Evolutionary conservation across 2,797 vertebrate species (phyloP), one percentile per base, ranked within the genome.

Genomic region (Channa striata): DNA sequence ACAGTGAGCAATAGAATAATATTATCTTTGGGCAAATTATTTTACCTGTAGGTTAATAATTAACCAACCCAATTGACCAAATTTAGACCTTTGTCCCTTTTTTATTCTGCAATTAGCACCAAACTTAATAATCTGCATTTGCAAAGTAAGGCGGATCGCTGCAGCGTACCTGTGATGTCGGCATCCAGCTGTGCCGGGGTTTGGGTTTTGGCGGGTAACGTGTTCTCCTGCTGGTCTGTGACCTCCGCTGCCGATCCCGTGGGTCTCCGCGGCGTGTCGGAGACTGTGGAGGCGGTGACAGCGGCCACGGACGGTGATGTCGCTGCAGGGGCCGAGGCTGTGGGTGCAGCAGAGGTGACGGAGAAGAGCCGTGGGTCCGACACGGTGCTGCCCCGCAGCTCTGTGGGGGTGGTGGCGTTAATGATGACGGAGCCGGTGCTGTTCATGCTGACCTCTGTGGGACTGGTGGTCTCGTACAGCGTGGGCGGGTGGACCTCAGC

Each of bases 401-500:
- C 51, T 57, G 72, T 14, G 6, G 69, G 46, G 16, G 14, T 2
- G n/a, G 66, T 84, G 11, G 77, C 47, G 50, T 79, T 74, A 17
- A 43, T 13, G 65, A 37, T 13, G 65, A 37, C 1, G 51, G 68
- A 73, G 67, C 39, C 30, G 17, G 74, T 48, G 33, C 50, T 23
- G 74, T 69, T 78, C 59, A 72, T 40, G 74, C 46, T 74, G 43
- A 19, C 42, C 11, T 74, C 68, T 1, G 52, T 43, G 3, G 80
- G 47, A 3, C 52, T 33, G 6, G 65, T 37, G 43, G 85, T 65
- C 20, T 92, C 89, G 43, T 94, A 98, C 34, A 70, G 60, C 0
- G 66, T 89, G 37, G 95, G 92, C 3, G 93, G 82, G 42, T 93
- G 87, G 36, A 98, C 84, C 40, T 86, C 91, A 47, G 97, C 97